phyloP scores from a whole-genome alignment of 1,140 invertebrate genomes.

The Tetragnatha versicolor region DNA sequence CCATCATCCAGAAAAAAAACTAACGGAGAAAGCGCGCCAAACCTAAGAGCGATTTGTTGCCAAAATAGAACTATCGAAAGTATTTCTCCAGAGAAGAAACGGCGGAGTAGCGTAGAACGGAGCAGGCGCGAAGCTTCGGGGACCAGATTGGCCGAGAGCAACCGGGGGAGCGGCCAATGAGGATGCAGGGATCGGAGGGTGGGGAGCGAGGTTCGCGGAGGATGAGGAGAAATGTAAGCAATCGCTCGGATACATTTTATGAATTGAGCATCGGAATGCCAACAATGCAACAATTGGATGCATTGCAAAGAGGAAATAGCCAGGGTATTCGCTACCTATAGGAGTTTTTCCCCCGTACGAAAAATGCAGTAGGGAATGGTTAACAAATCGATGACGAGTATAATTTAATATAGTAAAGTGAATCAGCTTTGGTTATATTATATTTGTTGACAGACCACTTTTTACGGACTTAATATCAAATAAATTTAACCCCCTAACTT shows the following conservation, averaged over 20 bases:
- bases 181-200: neutral
- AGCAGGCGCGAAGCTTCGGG: neutral
- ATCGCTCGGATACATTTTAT: slow-evolving; percentile 16
- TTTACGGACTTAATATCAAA: too few relatives aligned
- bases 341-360: neutral
- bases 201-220: neutral
- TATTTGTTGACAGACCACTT: too few relatives aligned
- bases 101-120: slow-evolving; percentile 3
- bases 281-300: slow-evolving; percentile 36
- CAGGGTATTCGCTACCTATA: neutral
- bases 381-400: too few relatives aligned
- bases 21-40: too few relatives aligned
- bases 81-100: neutral
- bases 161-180: neutral
- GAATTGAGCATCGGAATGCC: slow-evolving; percentile 1
- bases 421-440: too few relatives aligned
- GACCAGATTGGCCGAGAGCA: neutral
- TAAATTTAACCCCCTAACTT: too few relatives aligned
- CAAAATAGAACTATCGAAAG: slow-evolving; percentile 11
- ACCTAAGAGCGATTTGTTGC: slow-evolving; percentile 11
- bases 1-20: too few relatives aligned
- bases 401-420: too few relatives aligned
- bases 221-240: slow-evolving; percentile 19
- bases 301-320: neutral
- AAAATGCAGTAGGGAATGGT: neutral